Evolutionary conservation across 2,113 vertebrate genomes (phyloP).

Genomic region (Danionella cerebrum): DNA sequence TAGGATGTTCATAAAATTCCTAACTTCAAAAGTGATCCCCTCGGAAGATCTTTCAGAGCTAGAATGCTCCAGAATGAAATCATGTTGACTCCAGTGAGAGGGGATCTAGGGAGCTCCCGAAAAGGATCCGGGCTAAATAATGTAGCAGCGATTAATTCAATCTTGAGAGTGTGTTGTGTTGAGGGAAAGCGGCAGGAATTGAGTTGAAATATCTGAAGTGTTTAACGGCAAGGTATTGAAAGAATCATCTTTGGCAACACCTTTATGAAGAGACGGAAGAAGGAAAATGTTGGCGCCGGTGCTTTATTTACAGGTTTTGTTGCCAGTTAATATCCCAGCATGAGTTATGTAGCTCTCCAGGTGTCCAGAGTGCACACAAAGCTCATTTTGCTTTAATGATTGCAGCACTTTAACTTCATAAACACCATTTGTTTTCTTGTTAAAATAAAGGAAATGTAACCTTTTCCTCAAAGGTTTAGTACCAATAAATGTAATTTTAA

Average conservation of each 20-base stretch:
- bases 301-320: not conserved
- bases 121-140: constrained; percentile 29
- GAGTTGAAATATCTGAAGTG: not conserved
- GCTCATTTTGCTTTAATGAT: not conserved
- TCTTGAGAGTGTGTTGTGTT: not conserved
- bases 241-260: not conserved
- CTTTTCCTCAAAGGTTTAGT: too few species aligned
- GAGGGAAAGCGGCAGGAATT: not conserved
- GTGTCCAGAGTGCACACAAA: not conserved
- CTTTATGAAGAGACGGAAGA: not conserved
- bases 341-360: not conserved
- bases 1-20: constrained; percentile 43
- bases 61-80: constrained; percentile 33
- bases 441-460: too few species aligned
- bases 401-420: not conserved
- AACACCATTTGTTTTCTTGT: not conserved
- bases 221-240: not conserved
- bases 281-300: not conserved
- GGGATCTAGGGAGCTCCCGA: constrained; percentile 9
- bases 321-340: not conserved
- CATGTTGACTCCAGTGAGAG: constrained; percentile 26
- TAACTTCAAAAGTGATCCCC: constrained; percentile 46
- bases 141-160: constrained; percentile 5
- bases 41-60: constrained; percentile 8
- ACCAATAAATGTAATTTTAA: too few species aligned